Base-by-base conservation (phyloP, 2,888 invertebrate genomes). In the Tiliacea aurago region DNA sequence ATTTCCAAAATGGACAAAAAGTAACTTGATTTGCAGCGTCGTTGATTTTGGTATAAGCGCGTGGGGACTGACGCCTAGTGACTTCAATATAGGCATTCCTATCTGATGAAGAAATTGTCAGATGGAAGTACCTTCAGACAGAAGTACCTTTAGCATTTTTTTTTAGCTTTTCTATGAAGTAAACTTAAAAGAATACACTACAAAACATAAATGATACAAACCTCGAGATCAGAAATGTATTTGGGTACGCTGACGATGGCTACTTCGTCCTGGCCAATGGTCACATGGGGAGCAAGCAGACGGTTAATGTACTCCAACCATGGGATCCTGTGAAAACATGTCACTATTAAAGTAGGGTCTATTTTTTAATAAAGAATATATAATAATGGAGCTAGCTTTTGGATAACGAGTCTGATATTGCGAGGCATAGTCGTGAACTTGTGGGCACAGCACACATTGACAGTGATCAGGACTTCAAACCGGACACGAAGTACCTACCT, bases 301-400 rank as follows among this genome's bases (percentile, higher is more conserved):
- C 97, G 97, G 93, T 98, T 98, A 90, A 99, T 98, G 91, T 99
- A 99, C 76, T 98, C 97, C 84, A 97, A 91, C 99, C 99, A 99
- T 4, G 98, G 98, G 67, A 98, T 97, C 88, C 97, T 96, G 83
- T 4, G 23, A 63, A 18, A 66, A 67, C 5, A 70, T 58, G 13
- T 41, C 33, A 37, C 18, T 7, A 15, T 55, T 28, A 47, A 47
- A 43, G 11, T 9, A 9, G 20, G 13, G 20, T 33, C 1, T n/a
- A 33, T 15, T 49, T 33, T 15, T 33, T 18, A 11, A 18, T 33
- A 18, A 37, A 33, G 2, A 20, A 33, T 23, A 5, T 11, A 4
- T 43, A 11, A 33, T 18, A 51, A 18, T 43, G 10, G 7, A 47
- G n/a, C n/a, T 51, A 43, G 51, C 11, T n/a, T 43, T 45, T 70